Evolutionary conservation across 35 echinoderm and acorn worm genomes (phyloP).

Genomic region (Acanthaster planci): DNA sequence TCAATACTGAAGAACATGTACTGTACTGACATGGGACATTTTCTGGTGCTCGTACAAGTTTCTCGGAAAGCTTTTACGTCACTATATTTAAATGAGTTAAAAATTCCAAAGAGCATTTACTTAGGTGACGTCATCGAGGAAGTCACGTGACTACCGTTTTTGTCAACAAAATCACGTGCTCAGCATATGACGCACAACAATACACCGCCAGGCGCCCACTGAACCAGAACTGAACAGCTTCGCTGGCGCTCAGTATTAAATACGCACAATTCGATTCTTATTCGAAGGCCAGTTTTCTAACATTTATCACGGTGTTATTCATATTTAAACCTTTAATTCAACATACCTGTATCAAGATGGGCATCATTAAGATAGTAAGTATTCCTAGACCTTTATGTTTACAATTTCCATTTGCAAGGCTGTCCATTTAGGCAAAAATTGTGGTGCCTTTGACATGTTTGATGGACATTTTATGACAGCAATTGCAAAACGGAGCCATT

Average conservation of each 20-base stretch:
- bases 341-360: neutral
- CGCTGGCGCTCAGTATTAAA: neutral
- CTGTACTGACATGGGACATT: neutral
- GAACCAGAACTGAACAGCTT: neutral
- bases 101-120: neutral
- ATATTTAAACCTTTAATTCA: neutral
- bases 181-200: neutral
- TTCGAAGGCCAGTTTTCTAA: neutral
- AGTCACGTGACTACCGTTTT: neutral
- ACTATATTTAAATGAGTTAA: neutral
- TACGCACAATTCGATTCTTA: too few relatives aligned
- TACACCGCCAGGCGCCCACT: neutral
- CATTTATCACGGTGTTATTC: too few relatives aligned
- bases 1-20: too few relatives aligned
- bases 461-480: too few relatives aligned
- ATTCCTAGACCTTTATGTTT: neutral
- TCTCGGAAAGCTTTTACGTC: too few relatives aligned
- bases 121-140: neutral
- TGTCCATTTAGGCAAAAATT: too few relatives aligned
- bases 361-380: neutral
- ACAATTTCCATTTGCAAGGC: too few relatives aligned
- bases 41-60: too few relatives aligned
- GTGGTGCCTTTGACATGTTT: too few relatives aligned
- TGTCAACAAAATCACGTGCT: constrained; percentile 19
- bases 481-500: too few relatives aligned